Conservation (phyloP, 2,888 invertebrate genomes). For the Drosophila greeni region DNA sequence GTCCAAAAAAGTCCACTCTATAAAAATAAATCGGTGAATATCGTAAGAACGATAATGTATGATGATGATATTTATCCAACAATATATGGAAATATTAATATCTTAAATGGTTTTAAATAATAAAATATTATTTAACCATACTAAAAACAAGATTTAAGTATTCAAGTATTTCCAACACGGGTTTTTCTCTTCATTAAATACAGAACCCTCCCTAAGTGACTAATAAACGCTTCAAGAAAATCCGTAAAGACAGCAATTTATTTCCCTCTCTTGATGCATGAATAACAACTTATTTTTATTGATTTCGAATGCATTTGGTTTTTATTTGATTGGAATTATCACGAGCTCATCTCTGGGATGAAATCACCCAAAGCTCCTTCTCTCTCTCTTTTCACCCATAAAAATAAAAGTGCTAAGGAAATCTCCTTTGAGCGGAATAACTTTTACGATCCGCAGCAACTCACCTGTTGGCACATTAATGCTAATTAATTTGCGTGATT, state of each 20-base stretch:
- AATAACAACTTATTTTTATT: background rate
- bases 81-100: too few species aligned
- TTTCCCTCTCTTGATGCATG: background rate
- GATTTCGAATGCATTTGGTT: constrained; percentile 1
- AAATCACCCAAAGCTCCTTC: constrained; percentile 2
- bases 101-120: background rate
- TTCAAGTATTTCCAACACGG: background rate
- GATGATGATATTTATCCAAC: too few species aligned
- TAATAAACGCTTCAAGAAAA: background rate
- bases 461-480: constrained; percentile 5
- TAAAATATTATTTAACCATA: background rate
- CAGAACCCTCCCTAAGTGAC: background rate
- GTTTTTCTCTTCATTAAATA: background rate
- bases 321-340: background rate
- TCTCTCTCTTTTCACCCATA: background rate
- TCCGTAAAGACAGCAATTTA: background rate
- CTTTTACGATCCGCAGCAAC: constrained; percentile 1
- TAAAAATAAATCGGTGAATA: background rate
- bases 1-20: background rate
- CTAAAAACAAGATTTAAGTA: background rate
- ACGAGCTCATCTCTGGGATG: constrained; percentile 7
- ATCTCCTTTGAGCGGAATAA: constrained; percentile 1
- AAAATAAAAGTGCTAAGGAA: constrained; percentile 7
- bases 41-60: too few species aligned
- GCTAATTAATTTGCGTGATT: constrained; percentile 24